A percentile compares a stretch with the other conserved stretches of the same genome.
Conservation (phyloP, 64 coral and sea anemone genomes). For the Exaiptasia diaphana region DNA sequence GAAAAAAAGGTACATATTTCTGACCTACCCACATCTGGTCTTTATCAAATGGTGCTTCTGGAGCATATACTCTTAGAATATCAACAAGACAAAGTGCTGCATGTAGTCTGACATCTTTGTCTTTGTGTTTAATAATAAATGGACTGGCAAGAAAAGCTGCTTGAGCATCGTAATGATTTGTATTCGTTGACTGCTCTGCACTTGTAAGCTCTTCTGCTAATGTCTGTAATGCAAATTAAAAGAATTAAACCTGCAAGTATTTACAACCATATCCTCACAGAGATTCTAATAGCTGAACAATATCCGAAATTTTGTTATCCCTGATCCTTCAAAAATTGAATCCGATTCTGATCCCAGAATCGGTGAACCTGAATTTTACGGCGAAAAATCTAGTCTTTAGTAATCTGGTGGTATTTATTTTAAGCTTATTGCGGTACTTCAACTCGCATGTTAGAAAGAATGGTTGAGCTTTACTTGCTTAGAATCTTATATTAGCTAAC, state of each 20-base stretch:
- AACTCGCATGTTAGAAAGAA: too few species aligned
- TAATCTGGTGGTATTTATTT: too few species aligned
- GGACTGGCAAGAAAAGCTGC: conserved; percentile 41
- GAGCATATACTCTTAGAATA: conserved; percentile 76
- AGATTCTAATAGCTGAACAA: not conserved
- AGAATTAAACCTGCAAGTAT: not conserved
- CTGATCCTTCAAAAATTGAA: not conserved
- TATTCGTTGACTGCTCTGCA: conserved; percentile 48
- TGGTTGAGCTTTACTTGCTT: too few species aligned
- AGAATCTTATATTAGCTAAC: too few species aligned
- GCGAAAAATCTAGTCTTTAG: too few species aligned
- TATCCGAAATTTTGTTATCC: not conserved
- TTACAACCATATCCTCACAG: not conserved
- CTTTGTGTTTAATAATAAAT: conserved; percentile 79
- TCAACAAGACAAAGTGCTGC: conserved; percentile 72
- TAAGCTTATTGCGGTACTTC: too few species aligned
- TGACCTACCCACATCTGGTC: conserved; percentile 59
- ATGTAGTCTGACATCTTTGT: conserved; percentile 72
- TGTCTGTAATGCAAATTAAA: conserved; percentile 28
- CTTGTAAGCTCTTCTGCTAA: conserved; percentile 63
- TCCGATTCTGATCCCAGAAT: not conserved
- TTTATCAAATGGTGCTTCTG: conserved; percentile 67
- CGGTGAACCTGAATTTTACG: not conserved
- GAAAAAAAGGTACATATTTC: too few species aligned
- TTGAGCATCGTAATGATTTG: conserved; percentile 4